Base-by-base conservation (phyloP, 2,888 invertebrate genomes). In the Neoaliturus tenellus region DNA sequence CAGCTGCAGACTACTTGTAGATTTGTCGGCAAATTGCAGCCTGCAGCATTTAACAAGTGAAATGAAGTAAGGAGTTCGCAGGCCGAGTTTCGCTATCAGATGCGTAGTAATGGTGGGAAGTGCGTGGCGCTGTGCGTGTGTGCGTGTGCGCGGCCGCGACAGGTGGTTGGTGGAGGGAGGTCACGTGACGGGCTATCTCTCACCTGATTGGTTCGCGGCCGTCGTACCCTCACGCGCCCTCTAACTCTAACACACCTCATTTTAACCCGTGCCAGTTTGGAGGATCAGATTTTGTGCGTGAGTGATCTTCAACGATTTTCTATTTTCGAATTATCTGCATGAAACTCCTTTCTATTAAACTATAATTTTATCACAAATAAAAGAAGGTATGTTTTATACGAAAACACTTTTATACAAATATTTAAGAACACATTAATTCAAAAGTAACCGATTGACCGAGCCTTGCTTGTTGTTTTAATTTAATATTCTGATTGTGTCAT, bases 1-100 rank as follows among this genome's bases (percentile, higher is more conserved):
- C 28, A 17, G 62, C 44, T 12, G 51, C 20, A 23, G 10, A 2
- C 44, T 12, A 12, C 44, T 20, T 58, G 67, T 0, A 39, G 35
- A 69, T 69, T 39, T 69, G 39, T 39, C 1, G 39, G 69, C 69
- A 69, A 69, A 69, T 69, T 69, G 69, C 23, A 39, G 39, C 10
- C 33, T 17, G 12, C 33, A 8, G 69, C 20, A 12, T 39, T 69
- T 25, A 75, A 41, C 75, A 75, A 75, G 75, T 75, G 75, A 75
- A 75, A 75, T 75, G 75, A 48, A 75, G 75, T 75, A 48, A 75
- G 20, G 48, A 75, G 39, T 71, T 75, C 39, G 75, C 75, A 48
- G 39, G 25, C n/a, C n/a, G n/a, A n/a, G n/a, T 25, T 17, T 5
- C 6, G 14, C 25, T 75, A 28, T 41, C 39, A 44, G 48, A 35